These are phyloP conservation scores for Eupithecia vulgata DNA, from an alignment of 2,888 invertebrate species.

Conservation along the genomic window DNA sequence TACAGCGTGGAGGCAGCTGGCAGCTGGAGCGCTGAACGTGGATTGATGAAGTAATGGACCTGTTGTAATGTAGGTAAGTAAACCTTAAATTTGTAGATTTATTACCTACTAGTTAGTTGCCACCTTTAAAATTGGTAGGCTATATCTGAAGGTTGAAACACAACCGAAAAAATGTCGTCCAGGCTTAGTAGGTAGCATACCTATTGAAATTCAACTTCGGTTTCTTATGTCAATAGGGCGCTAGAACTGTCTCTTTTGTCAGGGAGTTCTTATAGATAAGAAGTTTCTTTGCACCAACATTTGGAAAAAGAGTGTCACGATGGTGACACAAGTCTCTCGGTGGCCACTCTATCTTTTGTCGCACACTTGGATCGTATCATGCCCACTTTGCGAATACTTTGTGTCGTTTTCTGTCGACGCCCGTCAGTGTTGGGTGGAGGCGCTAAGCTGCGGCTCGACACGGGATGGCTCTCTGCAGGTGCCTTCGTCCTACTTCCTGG, in stretches of 20 bases:
- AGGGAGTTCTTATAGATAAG: no score
- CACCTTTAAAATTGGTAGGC: no score
- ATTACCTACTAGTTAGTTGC: no score
- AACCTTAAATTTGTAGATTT: not conserved
- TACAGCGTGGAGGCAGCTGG: slow-evolving; percentile 8
- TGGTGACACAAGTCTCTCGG: not conserved
- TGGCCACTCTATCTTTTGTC: not conserved
- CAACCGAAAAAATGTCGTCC: no score
- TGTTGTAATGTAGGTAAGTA: not conserved
- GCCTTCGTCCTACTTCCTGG: not conserved
- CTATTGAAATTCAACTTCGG: no score
- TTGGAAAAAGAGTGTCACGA: no score
- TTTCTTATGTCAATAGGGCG: no score
- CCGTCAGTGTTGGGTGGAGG: slow-evolving; percentile 13
- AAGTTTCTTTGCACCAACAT: no score
- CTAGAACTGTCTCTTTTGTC: no score
- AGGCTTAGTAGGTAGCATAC: no score
- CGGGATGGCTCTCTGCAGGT: slow-evolving; percentile 32
- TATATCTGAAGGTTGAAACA: no score
- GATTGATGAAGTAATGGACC: not conserved
- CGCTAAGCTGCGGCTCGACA: slow-evolving; percentile 23
- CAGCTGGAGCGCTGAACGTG: not conserved
- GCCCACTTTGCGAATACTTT: not conserved
- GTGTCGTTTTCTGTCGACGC: not conserved
- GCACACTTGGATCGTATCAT: not conserved